Evolutionary conservation across 2,888 invertebrate genomes (phyloP), one percentile per base, ranked within the genome.

Genomic region (Dicycla oo): DNA sequence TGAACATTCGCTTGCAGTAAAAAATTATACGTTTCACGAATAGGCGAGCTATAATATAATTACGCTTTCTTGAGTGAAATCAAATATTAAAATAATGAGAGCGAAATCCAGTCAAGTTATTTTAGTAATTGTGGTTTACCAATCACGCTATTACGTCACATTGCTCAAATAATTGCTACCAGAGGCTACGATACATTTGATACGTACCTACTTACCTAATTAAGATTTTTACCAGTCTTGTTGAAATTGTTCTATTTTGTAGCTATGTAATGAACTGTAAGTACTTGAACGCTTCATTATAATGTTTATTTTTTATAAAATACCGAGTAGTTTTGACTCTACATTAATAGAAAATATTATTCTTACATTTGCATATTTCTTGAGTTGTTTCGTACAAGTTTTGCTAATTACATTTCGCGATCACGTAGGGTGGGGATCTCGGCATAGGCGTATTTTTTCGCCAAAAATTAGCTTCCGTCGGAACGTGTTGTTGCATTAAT

Each of bases 371-470:
- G 51, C 40, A 53, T 38, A 49, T 56, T 53, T 30, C 56, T 58
- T n/a, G 11, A 38, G 58, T 72, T 38, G 53, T 80, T 63, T 69
- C 53, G 40, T 30, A 57, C 40, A 69, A 69, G 56, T 67, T 66
- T 62, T 53, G 53, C 56, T 69, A 69, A 80, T 80, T 76, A 80
- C 43, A 69, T 80, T 80, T 69, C 74, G 47, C 60, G 63, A 69
- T 74, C 70, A 67, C 78, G 79, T 70, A 77, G 74, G 65, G 70
- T 81, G 26, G 61, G 57, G 68, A 75, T 63, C 75, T 54, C 66
- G 70, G 71, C 81, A 87, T 95, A 95, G 95, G 95, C 95, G 94
- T 90, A 95, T 94, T 95, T 94, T 94, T 94, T 93, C 91, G 91
- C 91, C 87, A 90, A 93, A 92, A 91, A 88, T 87, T 85, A 90